Evolutionary conservation across 2,113 vertebrate species (phyloP), one percentile per base, ranked within the genome.

Genomic region (Cyphomyrus discorhynchus): DNA sequence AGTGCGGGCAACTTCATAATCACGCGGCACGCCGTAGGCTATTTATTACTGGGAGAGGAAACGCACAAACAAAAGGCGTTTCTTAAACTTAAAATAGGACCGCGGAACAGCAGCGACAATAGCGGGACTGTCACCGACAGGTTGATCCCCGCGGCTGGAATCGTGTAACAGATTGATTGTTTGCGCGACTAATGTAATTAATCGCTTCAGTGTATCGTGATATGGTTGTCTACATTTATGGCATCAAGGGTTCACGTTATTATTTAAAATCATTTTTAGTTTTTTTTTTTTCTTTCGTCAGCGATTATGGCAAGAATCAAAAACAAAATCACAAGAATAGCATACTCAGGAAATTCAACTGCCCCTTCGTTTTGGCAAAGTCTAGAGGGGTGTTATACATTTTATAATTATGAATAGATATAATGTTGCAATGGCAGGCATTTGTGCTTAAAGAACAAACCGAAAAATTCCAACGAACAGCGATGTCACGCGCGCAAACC

Each of bases 1-100:
- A 83, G 66, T 83, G 49, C 39, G 49, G 77, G 13, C n/a, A 74
- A 88, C 66, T 74, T 88, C 56, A 82, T 45, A 39, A 82, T 82
- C 82, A 84, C 35, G 45, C 82, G 45, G 45, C 82, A 47, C 82
- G 82, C 39, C 35, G 35, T 3, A 19, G 35, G 31, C 31, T 70
- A 70, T 70, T 80, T 80, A 15, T 17, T 39, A 80, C 74, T 7
- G 74, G 74, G 74, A 42, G 17, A 80, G 74, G 35, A 80, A 80
- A 42, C 35, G 17, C 13, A 80, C 74, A 15, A 31, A 39, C 74
- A 80, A 80, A 80, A 80, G 31, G 35, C 35, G 74, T 42, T 42
- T 80, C 35, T 80, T 19, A 42, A 39, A 80, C 74, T 35, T 80
- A 35, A 80, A 80, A 80, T 80, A 80, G 74, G n/a, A 39, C 4